phyloP scores from a whole-genome alignment of 2,888 invertebrate species.

The Metopia argyrocephala region DNA sequence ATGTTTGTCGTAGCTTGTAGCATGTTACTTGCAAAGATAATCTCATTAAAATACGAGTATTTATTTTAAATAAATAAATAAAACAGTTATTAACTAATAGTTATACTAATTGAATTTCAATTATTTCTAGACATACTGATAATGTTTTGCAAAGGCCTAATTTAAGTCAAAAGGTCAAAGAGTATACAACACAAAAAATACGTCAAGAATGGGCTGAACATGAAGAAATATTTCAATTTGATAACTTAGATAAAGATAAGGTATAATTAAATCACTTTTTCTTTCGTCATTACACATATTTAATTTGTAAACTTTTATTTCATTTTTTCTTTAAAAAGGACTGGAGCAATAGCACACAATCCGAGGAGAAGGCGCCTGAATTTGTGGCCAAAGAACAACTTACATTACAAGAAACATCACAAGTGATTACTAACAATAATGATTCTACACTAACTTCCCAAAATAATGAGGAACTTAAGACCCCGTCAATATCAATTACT shows the following conservation, averaged over 20 bases:
- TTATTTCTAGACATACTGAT: conserved; percentile 81
- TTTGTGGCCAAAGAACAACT: conserved; percentile 45
- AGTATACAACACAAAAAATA: conserved; percentile 78
- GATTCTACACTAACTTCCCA: conserved; percentile 48
- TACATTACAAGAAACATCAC: background rate
- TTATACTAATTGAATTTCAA: background rate
- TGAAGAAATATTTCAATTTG: conserved; percentile 77
- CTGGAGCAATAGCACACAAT: conserved; percentile 69
- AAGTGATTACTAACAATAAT: background rate
- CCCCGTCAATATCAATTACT: conserved; percentile 25
- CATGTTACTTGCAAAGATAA: too few species aligned
- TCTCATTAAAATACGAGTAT: too few species aligned
- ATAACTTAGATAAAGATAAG: conserved; percentile 69
- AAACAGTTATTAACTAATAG: background rate
- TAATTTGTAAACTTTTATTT: background rate
- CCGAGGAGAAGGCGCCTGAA: conserved; percentile 62
- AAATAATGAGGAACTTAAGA: conserved; percentile 21
- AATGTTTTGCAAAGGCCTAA: conserved; percentile 77
- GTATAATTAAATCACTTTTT: conserved; percentile 43
- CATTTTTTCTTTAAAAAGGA: conserved; percentile 64
- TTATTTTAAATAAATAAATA: too few species aligned
- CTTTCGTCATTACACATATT: background rate
- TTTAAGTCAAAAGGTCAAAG: conserved; percentile 73
- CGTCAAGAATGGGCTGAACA: conserved; percentile 79
- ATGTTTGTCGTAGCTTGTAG: background rate